Conservation (phyloP, 2,888 invertebrate genomes). For the Arrhopalites spinosus region DNA sequence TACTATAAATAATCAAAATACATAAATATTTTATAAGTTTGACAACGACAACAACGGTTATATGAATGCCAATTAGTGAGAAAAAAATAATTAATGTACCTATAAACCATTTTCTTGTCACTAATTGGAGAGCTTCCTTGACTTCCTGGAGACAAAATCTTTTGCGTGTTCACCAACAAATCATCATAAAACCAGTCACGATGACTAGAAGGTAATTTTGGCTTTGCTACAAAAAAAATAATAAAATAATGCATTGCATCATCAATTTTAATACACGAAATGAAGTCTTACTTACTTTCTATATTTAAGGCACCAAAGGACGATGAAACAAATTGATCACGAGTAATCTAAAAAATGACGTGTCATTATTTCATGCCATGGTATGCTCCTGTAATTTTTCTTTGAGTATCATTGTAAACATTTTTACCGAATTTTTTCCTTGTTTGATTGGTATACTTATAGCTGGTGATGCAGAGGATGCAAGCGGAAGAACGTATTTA, state of each 20-base stretch:
- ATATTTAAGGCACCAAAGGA: constrained; percentile 57
- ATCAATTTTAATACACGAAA: too few relatives aligned
- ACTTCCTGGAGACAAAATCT: constrained; percentile 43
- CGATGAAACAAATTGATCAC: constrained; percentile 53
- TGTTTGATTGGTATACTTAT: constrained; percentile 53
- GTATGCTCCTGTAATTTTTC: too few relatives aligned
- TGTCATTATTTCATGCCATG: too few relatives aligned
- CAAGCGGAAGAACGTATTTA: constrained; percentile 11
- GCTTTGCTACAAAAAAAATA: constrained; percentile 48
- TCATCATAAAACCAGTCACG: constrained; percentile 52
- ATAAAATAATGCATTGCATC: too few relatives aligned
- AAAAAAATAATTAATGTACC: too few relatives aligned
- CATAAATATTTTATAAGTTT: too few relatives aligned
- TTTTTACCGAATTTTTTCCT: too few relatives aligned
- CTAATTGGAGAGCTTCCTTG: constrained; percentile 51
- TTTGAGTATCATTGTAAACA: too few relatives aligned
- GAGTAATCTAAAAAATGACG: too few relatives aligned
- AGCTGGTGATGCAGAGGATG: constrained; percentile 50
- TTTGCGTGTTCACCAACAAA: constrained; percentile 40
- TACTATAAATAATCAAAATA: too few relatives aligned
- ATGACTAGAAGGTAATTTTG: constrained; percentile 42
- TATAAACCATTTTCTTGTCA: constrained; percentile 43
- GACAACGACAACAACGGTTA: too few relatives aligned
- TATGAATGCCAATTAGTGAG: too few relatives aligned
- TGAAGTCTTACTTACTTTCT: constrained; percentile 50